Base-by-base conservation (phyloP, 2,888 invertebrate species). In the Drosophila dives region DNA sequence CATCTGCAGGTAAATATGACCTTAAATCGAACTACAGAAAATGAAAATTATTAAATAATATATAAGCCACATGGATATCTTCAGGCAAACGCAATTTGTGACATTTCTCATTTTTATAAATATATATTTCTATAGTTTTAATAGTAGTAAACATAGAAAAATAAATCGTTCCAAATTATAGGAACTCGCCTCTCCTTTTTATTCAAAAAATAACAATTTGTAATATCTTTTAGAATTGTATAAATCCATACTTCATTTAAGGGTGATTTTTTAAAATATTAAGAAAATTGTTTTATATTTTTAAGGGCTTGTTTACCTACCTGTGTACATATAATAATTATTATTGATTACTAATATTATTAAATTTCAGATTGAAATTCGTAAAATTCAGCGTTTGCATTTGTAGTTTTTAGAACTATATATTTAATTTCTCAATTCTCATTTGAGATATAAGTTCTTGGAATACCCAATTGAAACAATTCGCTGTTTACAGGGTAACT, bases 401-500 rank as follows among this genome's bases (percentile, higher is more conserved):
- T 40, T 11, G 11, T 11, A n/a, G n/a, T n/a, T 20, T 45, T 20
- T 7, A 2, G 3, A 12, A 45, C 12, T 20, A 6, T 6, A 45
- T 45, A 1, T 12, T 12, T 20, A 45, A 4, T 15, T 15, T 1
- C 6, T 8, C 45, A 20, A 20, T 20, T 45, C 1, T 2, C 20
- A 2, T 45, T 45, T 45, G 8, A 45, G 45, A 15, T 8, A 6
- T 2, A 2, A 15, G 8, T 8, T 23, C 8, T 20, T 12, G 15
- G 15, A n/a, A 42, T 33, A 40, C 50, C 49, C 67, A 12, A 15
- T 36, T 10, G 4, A 0, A 15, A 2, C 7, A 3, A 5, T n/a
- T 11, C 23, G 12, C 5, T 40, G 49, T 29, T 49, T 55, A 33
- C 55, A 67, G 81, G 72, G 72, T 80, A 77, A 42, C 49, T 11